Percentiles rank a stretch among this genome's conserved stretches.
Conservation (phyloP, 2,797 vertebrate species). For the Otolemur crassicaudatus region DNA sequence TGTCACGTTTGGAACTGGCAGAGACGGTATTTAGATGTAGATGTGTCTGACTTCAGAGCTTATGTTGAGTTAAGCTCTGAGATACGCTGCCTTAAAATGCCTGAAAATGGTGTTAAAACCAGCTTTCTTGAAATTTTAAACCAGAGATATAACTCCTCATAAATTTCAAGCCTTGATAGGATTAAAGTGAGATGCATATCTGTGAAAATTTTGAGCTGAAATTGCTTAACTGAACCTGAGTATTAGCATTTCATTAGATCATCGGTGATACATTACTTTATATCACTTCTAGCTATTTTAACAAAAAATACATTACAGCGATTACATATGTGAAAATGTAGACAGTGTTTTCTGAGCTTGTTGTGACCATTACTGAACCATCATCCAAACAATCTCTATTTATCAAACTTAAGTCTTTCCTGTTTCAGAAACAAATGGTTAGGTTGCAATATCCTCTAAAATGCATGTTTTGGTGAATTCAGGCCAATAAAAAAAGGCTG, state of each 20-base stretch:
- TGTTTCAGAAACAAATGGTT: neutral
- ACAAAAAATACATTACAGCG: neutral
- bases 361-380: neutral
- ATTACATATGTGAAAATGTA: neutral
- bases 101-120: neutral
- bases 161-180: neutral
- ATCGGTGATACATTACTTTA: neutral
- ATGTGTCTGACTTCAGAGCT: neutral
- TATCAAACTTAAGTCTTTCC: conserved; percentile 17
- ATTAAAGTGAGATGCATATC: neutral
- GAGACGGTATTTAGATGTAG: neutral
- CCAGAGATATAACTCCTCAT: neutral
- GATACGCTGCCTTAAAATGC: neutral
- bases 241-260: neutral
- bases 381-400: neutral
- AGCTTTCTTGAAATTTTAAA: neutral
- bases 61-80: neutral
- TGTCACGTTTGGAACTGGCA: neutral
- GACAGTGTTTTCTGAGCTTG: neutral
- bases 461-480: neutral
- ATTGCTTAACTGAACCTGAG: neutral
- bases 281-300: neutral
- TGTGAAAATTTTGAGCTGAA: neutral
- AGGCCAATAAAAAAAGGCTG: neutral
- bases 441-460: neutral